Evolutionary conservation across 2,113 vertebrate species (phyloP).

Genomic region (Brienomyrus longianalis): DNA sequence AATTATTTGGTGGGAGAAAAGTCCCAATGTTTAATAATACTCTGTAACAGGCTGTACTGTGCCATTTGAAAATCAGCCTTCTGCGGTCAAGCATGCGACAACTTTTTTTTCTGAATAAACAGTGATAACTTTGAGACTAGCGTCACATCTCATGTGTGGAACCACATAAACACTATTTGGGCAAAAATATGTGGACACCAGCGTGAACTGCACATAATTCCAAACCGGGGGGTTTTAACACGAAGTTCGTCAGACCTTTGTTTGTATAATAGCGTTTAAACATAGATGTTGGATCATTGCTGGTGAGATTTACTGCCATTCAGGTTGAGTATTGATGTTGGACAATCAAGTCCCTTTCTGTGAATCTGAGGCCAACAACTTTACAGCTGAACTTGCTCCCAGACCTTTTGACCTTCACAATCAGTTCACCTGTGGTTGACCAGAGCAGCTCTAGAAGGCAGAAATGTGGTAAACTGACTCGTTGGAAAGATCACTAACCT

Average conservation of each 20-base stretch:
- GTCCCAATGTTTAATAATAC: background rate
- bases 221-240: background rate
- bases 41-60: background rate
- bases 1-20: background rate
- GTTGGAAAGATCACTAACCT: background rate
- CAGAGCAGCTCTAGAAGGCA: background rate
- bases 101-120: background rate
- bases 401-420: background rate
- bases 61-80: background rate
- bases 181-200: background rate
- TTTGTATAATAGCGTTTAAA: background rate
- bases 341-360: background rate
- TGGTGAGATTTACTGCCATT: background rate
- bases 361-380: background rate
- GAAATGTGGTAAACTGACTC: background rate
- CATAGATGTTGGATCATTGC: background rate
- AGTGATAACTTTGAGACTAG: background rate
- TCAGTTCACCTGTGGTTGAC: background rate
- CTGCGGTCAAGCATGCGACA: background rate
- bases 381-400: background rate
- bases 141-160: background rate
- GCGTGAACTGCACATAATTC: background rate
- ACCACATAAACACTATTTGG: background rate
- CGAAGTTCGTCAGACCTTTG: background rate
- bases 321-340: background rate